Percentiles rank a stretch among this genome's conserved stretches.
phyloP scores from a whole-genome alignment of 2,797 vertebrate species.

The Epinephelus awoara region DNA sequence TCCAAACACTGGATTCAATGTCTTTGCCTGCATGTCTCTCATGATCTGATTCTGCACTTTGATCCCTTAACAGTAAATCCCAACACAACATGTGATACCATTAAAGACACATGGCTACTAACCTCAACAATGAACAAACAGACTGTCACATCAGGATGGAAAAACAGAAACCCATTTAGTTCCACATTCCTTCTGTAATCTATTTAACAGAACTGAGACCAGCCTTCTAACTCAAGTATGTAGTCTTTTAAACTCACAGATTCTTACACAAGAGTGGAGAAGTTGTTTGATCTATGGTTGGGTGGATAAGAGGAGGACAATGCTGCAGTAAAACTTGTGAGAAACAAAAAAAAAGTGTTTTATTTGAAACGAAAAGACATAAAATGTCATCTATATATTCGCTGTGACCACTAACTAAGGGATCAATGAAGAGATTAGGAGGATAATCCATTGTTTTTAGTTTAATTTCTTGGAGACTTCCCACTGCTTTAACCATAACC shows the following conservation, averaged over 20 bases:
- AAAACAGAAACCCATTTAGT: slow-evolving; percentile 48
- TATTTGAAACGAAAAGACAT: not conserved
- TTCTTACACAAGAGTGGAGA: not conserved
- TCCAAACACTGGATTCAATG: not conserved
- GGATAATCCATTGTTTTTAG: not conserved
- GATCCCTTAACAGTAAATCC: slow-evolving; percentile 14
- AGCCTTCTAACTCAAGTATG: slow-evolving; percentile 18
- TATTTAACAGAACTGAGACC: slow-evolving; percentile 52
- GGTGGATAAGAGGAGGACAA: not conserved
- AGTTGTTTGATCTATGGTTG: not conserved
- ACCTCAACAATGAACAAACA: slow-evolving; percentile 10
- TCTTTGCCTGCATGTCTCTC: not conserved
- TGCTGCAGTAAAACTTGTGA: not conserved
- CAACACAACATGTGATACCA: slow-evolving; percentile 23
- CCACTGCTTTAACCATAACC: not conserved
- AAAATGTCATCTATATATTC: not conserved
- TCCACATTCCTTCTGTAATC: slow-evolving; percentile 65
- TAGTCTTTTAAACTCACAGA: not conserved
- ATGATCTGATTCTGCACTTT: slow-evolving; percentile 7
- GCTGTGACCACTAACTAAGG: not conserved
- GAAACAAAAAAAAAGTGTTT: not conserved
- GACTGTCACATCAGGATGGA: slow-evolving; percentile 9
- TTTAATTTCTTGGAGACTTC: not conserved
- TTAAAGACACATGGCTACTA: slow-evolving; percentile 17
- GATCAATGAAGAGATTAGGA: not conserved